phyloP scores from a whole-genome alignment of 2,113 vertebrate genomes.

The Campylorhamphus procurvoides region DNA sequence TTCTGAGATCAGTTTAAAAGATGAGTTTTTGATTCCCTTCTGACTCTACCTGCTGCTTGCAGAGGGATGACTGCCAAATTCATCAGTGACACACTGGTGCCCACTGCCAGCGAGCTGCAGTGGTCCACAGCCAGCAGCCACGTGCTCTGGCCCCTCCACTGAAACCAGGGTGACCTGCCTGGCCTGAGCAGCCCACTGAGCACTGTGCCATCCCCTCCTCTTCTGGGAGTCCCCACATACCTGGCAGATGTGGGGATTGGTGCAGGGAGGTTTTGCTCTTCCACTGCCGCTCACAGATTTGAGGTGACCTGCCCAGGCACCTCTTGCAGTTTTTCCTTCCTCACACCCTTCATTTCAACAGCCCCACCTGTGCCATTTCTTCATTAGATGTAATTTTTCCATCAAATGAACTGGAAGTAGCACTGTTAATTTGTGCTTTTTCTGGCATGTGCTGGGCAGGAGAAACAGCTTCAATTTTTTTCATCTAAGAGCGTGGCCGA shows the following conservation, averaged over 20 bases:
- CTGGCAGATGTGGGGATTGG: fast-evolving
- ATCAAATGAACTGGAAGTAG: background rate
- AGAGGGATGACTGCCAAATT: background rate
- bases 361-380: background rate
- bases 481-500: background rate
- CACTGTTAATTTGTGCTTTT: background rate
- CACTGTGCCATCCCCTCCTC: fast-evolving
- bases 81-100: fast-evolving
- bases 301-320: background rate
- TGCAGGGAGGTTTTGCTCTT: background rate
- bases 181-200: fast-evolving
- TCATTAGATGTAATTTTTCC: background rate
- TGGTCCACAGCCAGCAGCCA: background rate
- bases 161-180: fast-evolving
- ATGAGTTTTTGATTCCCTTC: background rate
- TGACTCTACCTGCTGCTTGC: background rate
- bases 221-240: fast-evolving
- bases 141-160: fast-evolving
- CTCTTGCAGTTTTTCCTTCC: background rate
- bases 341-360: background rate
- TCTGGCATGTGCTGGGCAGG: background rate
- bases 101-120: fast-evolving
- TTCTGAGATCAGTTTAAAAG: background rate
- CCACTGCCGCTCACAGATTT: background rate
- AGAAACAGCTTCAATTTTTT: background rate